Conservation (phyloP, 2,113 vertebrate genomes). For the Tonatia bakeri region DNA sequence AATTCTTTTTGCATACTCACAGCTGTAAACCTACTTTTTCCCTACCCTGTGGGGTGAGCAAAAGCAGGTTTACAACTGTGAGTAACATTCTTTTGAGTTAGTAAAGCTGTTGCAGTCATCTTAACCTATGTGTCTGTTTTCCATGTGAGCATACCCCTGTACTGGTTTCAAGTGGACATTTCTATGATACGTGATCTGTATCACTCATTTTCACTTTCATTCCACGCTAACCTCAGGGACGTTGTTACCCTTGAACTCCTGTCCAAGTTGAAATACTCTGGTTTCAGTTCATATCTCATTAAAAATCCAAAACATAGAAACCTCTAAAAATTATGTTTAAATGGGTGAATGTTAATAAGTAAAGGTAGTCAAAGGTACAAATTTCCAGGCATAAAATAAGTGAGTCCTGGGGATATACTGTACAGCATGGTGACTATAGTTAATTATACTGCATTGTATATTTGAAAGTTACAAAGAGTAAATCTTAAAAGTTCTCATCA, state of each 20-base stretch:
- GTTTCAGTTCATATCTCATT: neutral
- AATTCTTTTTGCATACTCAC: no score
- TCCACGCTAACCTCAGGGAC: neutral
- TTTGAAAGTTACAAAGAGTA: neutral
- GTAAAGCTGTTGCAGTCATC: no score
- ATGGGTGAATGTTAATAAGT: neutral
- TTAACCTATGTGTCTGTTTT: no score
- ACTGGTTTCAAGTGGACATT: neutral
- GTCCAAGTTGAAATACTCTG: neutral
- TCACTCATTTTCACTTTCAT: neutral
- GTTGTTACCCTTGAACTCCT: neutral
- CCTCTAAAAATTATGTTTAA: conserved; percentile 8
- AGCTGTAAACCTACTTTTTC: no score
- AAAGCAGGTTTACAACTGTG: no score
- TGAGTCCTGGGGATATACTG: neutral
- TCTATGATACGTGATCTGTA: neutral
- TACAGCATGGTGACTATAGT: neutral
- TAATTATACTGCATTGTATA: neutral
- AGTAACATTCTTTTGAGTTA: no score
- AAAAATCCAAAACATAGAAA: neutral
- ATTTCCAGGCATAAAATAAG: neutral
- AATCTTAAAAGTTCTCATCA: neutral
- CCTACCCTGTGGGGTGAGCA: no score
- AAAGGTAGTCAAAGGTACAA: neutral
- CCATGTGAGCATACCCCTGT: no score